A percentile compares a stretch with the other conserved stretches of the same genome.
phyloP scores from a whole-genome alignment of 2,888 invertebrate genomes.

The Drosophila yooni region DNA sequence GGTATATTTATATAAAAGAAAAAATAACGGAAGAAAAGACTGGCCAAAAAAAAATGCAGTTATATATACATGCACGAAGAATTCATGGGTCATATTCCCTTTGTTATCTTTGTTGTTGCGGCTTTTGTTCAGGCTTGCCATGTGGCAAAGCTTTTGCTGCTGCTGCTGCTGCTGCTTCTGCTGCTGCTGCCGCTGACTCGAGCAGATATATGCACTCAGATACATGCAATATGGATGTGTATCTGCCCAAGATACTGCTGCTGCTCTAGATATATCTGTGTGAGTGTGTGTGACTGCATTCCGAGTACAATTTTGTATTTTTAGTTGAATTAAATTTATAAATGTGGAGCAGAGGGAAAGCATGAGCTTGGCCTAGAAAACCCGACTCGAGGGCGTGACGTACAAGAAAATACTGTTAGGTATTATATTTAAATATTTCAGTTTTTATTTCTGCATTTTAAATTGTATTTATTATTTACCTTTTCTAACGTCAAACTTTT shows the following conservation, averaged over 20 bases:
- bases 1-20: constrained; percentile 18
- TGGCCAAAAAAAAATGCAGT: constrained; percentile 23
- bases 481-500: neutral
- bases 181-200: constrained; percentile 57
- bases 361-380: neutral
- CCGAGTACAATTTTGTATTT: constrained; percentile 39
- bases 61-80: constrained; percentile 64
- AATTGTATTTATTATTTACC: neutral
- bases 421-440: neutral
- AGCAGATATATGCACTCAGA: constrained; percentile 61
- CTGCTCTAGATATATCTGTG: constrained; percentile 32
- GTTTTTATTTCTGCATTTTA: neutral
- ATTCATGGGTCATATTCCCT: constrained; percentile 65
- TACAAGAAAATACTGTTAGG: neutral
- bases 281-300: constrained; percentile 36
- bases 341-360: constrained; percentile 13
- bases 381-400: neutral
- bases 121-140: constrained; percentile 60
- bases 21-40: constrained; percentile 10
- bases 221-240: constrained; percentile 56
- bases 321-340: constrained; percentile 38
- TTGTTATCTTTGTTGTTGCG: constrained; percentile 65
- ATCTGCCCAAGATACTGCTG: constrained; percentile 62
- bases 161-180: constrained; percentile 20
- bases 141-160: constrained; percentile 28